Percentiles rank a stretch among this genome's conserved stretches.
Conservation (phyloP, 2,113 vertebrate species). For the Cepphus grylle region DNA sequence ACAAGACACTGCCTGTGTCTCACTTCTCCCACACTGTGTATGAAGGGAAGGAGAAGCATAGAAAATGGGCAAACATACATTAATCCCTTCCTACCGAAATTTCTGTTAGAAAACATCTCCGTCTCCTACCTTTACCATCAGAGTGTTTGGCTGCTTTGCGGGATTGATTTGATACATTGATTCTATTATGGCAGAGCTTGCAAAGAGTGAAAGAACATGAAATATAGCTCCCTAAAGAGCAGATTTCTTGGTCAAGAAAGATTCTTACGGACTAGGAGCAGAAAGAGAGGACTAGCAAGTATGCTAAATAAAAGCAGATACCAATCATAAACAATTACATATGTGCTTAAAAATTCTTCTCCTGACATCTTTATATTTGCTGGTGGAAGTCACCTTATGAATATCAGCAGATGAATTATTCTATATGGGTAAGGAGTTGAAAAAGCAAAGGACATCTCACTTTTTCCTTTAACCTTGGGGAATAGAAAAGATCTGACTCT, state of each 20-base stretch:
- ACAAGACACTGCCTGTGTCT: not conserved
- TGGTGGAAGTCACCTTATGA: slow-evolving; percentile 71
- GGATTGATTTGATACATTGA: slow-evolving; percentile 62
- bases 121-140: not conserved
- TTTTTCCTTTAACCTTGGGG: slow-evolving; percentile 76
- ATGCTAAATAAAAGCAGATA: slow-evolving; percentile 74
- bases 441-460: slow-evolving; percentile 76
- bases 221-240: slow-evolving; percentile 55
- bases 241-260: slow-evolving; percentile 22
- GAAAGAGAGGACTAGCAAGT: slow-evolving; percentile 38
- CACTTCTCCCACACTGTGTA: not conserved
- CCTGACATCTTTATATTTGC: slow-evolving; percentile 65
- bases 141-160: not conserved
- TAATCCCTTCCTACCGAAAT: slow-evolving; percentile 38
- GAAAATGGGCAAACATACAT: not conserved
- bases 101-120: not conserved
- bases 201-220: slow-evolving; percentile 47
- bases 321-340: slow-evolving; percentile 71
- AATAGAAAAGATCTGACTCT: slow-evolving; percentile 67
- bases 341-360: slow-evolving; percentile 63
- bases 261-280: slow-evolving; percentile 10
- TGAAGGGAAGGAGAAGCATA: not conserved
- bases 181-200: slow-evolving; percentile 58
- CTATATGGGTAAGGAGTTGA: slow-evolving; percentile 59
- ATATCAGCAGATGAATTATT: slow-evolving; percentile 77